Evolutionary conservation across 2,113 vertebrate species (phyloP).

Genomic region (Amphiprion percula): DNA sequence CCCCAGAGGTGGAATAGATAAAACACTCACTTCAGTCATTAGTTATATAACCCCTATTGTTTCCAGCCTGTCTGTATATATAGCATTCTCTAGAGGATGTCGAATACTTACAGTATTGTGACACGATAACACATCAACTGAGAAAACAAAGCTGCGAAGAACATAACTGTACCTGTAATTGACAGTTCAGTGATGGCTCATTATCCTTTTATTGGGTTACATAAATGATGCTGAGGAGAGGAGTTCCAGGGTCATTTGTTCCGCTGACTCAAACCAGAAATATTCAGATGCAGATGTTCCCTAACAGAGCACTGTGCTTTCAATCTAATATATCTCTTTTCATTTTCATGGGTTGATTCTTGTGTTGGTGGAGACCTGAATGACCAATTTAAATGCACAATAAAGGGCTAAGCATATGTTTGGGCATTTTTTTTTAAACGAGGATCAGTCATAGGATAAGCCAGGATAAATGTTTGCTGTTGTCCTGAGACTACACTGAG

Average conservation of each 20-base stretch:
- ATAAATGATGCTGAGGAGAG: conserved; percentile 45
- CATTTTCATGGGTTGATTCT: background rate
- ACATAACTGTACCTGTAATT: conserved; percentile 61
- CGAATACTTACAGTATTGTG: conserved; percentile 25
- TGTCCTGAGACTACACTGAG: background rate
- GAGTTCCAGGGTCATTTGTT: conserved; percentile 43
- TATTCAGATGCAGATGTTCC: conserved; percentile 60
- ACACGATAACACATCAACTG: conserved; percentile 28
- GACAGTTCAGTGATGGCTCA: conserved; percentile 66
- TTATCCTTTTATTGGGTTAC: conserved; percentile 67
- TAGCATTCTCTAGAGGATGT: conserved; percentile 29
- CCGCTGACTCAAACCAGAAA: conserved; percentile 21
- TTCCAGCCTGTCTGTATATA: conserved; percentile 35
- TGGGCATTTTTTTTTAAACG: background rate
- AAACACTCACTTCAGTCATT: conserved; percentile 32
- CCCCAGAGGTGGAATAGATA: conserved; percentile 34
- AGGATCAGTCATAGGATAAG: conserved; percentile 9
- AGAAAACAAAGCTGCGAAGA: conserved; percentile 50
- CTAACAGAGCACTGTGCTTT: conserved; percentile 8
- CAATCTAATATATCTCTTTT: conserved; percentile 17
- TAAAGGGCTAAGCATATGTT: background rate
- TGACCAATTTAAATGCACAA: conserved; percentile 37
- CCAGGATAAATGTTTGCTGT: conserved; percentile 13
- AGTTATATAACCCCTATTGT: conserved; percentile 46
- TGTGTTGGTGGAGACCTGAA: background rate